Conservation (phyloP, 2,888 invertebrate species). For the Dusona sp. region DNA sequence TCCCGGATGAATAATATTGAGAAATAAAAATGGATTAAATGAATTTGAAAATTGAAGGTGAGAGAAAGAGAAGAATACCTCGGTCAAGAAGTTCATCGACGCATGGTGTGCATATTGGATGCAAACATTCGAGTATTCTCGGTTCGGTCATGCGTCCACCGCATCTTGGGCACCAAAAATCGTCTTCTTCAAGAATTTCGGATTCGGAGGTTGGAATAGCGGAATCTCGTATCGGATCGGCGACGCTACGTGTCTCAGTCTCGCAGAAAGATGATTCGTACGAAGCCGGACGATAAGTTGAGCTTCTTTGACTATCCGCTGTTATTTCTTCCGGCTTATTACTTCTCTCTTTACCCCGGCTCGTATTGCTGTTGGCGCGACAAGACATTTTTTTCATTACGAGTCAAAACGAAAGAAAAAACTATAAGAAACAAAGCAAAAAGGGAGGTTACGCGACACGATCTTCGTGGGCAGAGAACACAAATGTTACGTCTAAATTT, state of each 20-base stretch:
- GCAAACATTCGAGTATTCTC: slow-evolving; percentile 80
- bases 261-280: slow-evolving; percentile 62
- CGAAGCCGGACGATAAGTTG: slow-evolving; percentile 64
- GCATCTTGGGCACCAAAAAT: slow-evolving; percentile 79
- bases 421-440: not conserved
- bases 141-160: slow-evolving; percentile 80
- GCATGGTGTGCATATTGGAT: slow-evolving; percentile 80
- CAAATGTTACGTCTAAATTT: slow-evolving; percentile 61
- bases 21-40: not conserved
- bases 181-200: slow-evolving; percentile 60
- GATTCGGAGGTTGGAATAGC: slow-evolving; percentile 36
- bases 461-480: slow-evolving; percentile 29
- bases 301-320: slow-evolving; percentile 61
- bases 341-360: slow-evolving; percentile 30
- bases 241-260: slow-evolving; percentile 27
- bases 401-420: not conserved
- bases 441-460: slow-evolving; percentile 37
- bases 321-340: slow-evolving; percentile 35
- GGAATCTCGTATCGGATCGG: slow-evolving; percentile 50
- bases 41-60: not conserved
- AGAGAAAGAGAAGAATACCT: slow-evolving; percentile 49
- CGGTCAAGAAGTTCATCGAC: slow-evolving; percentile 76
- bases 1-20: not conserved
- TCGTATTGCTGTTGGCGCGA: slow-evolving; percentile 40
- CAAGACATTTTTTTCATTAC: slow-evolving; percentile 26